Conservation (phyloP, 2,113 vertebrate species). For the Bubo blakistoni region DNA sequence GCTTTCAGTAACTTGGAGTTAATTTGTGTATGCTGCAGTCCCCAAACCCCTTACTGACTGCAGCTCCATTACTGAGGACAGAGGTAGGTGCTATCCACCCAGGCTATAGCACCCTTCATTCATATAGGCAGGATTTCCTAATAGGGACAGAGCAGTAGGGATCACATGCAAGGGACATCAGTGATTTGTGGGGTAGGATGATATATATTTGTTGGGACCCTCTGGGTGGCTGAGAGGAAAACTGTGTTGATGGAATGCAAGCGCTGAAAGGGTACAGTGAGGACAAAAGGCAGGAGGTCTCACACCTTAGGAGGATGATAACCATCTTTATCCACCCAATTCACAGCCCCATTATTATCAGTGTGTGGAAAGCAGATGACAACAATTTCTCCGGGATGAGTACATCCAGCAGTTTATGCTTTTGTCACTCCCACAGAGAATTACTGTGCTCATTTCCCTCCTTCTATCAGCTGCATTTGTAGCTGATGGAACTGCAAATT, state of each 20-base stretch:
- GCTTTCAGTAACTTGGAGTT: not conserved
- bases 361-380: not conserved
- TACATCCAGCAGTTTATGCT: not conserved
- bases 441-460: not conserved
- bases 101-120: not conserved
- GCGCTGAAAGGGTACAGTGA: not conserved
- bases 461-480: not conserved
- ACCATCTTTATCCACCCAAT: not conserved
- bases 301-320: not conserved
- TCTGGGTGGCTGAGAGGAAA: not conserved
- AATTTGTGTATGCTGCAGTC: not conserved
- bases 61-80: not conserved
- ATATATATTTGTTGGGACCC: not conserved
- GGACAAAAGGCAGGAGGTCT: not conserved
- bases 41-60: not conserved
- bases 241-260: not conserved
- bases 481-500: not conserved
- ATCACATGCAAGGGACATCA: not conserved
- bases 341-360: not conserved
- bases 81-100: not conserved
- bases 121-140: not conserved
- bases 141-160: not conserved
- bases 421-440: not conserved
- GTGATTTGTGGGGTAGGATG: not conserved
- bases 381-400: not conserved